These are phyloP conservation scores for Dugesia japonica DNA, from an alignment of 2,888 invertebrate genomes.

Conservation along the genomic window DNA sequence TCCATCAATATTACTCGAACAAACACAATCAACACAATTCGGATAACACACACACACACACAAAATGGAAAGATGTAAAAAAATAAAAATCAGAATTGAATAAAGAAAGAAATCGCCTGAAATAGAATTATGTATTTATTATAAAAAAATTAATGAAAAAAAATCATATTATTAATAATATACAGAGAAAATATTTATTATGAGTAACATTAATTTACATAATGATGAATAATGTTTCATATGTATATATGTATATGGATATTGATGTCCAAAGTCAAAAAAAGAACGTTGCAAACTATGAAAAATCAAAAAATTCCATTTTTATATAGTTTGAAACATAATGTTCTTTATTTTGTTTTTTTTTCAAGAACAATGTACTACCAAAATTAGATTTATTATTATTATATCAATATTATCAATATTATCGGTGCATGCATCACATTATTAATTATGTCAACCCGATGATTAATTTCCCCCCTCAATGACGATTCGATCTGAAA, in stretches of 20 bases:
- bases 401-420: background rate
- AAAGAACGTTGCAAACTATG: background rate
- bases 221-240: conserved; percentile 4
- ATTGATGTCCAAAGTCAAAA: background rate
- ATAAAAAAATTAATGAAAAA: conserved; percentile 16
- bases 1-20: no score
- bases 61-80: no score
- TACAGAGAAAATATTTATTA: conserved; percentile 20
- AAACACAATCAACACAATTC: no score
- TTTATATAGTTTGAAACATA: background rate
- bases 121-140: background rate
- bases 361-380: background rate
- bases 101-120: background rate
- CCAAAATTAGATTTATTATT: background rate
- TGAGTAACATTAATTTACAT: conserved; percentile 20
- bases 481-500: conserved; percentile 3
- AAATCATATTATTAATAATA: conserved; percentile 20
- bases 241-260: conserved; percentile 3
- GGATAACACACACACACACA: no score
- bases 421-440: no score
- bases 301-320: background rate
- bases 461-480: background rate
- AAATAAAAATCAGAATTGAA: no score
- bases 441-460: background rate
- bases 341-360: background rate